phyloP scores from a whole-genome alignment of 1,140 invertebrate species.

The Phymastichus coffea region DNA sequence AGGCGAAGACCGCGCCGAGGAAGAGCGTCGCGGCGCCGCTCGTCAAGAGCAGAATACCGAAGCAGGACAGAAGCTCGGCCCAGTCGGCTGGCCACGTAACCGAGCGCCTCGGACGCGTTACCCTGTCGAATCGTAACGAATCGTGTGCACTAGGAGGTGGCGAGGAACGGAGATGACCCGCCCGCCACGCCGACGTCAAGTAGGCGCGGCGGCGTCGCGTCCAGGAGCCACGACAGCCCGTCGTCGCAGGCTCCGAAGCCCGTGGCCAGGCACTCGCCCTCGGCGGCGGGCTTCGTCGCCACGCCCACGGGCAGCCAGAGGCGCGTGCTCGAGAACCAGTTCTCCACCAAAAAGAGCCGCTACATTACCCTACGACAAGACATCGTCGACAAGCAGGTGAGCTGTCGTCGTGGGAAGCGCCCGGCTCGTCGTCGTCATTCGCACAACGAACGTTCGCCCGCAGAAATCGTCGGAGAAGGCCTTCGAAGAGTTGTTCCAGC shows the following conservation, averaged over 20 bases:
- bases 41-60: conserved; percentile 12
- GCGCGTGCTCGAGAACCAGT: conserved; percentile 38
- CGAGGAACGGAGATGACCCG: neutral
- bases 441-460: too few species aligned
- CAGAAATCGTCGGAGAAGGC: conserved; percentile 33
- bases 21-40: neutral
- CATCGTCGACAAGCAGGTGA: conserved; percentile 41
- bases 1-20: neutral
- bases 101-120: too few species aligned
- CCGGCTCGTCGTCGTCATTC: too few species aligned
- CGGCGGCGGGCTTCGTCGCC: neutral
- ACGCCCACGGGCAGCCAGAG: conserved; percentile 14
- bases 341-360: conserved; percentile 34
- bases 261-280: neutral
- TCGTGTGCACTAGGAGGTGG: neutral
- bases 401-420: too few species aligned
- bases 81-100: too few species aligned
- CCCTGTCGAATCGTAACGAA: too few species aligned
- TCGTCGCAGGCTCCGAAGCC: neutral
- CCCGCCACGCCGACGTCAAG: neutral
- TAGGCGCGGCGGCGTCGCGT: neutral
- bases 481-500: conserved; percentile 36
- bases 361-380: conserved; percentile 35
- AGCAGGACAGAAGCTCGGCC: conserved; percentile 12
- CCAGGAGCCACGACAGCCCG: conserved; percentile 2